Conservation (phyloP, 2,888 invertebrate species). For the Carcina quercana region DNA sequence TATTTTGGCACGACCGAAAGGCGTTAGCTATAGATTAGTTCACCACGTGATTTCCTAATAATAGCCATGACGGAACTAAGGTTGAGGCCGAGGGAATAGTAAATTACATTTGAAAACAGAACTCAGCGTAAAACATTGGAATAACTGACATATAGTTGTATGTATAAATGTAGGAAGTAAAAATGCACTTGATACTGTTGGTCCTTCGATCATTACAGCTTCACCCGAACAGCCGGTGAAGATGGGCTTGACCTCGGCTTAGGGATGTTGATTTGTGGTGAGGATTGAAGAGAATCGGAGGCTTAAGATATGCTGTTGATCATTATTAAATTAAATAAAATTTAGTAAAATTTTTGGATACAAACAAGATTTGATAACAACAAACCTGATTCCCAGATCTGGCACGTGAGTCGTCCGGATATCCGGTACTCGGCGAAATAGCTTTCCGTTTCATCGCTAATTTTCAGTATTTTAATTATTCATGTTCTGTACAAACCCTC, state of each 20-base stretch:
- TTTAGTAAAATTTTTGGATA: too few relatives aligned
- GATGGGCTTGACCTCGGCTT: not conserved
- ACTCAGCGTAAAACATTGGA: not conserved
- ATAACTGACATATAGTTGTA: not conserved
- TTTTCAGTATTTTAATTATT: too few relatives aligned
- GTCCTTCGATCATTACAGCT: too few relatives aligned
- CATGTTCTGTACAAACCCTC: too few relatives aligned
- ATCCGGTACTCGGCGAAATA: too few relatives aligned
- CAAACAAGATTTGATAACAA: too few relatives aligned
- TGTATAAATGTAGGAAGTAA: not conserved
- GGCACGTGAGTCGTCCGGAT: too few relatives aligned
- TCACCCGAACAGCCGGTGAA: not conserved
- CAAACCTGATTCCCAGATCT: too few relatives aligned
- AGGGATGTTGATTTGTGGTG: not conserved
- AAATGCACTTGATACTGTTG: not conserved
- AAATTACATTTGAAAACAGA: constrained; percentile 4
- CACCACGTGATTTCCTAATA: constrained; percentile 41
- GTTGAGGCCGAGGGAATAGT: constrained; percentile 35
- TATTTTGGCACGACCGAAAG: constrained; percentile 41
- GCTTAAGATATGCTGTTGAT: too few relatives aligned
- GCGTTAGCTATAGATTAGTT: constrained; percentile 36
- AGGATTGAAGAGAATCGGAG: too few relatives aligned
- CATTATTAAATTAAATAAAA: too few relatives aligned
- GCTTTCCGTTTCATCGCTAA: too few relatives aligned
- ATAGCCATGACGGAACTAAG: constrained; percentile 33